Evolutionary conservation across 2,888 invertebrate genomes (phyloP).

Genomic region (Amaurobius ferox): DNA sequence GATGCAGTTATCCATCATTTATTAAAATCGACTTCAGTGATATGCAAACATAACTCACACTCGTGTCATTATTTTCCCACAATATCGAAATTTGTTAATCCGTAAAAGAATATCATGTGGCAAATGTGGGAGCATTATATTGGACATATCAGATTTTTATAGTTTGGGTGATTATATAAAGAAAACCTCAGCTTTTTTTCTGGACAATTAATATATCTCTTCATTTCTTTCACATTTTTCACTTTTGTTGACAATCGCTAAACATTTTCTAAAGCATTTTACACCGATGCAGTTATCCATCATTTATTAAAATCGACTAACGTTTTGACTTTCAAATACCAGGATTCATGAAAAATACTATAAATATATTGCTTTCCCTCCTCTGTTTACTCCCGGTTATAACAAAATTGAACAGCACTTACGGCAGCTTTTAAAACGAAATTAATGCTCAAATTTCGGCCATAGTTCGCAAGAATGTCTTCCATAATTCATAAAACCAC

Average conservation of each 20-base stretch:
- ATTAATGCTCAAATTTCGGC: slow-evolving; percentile 29
- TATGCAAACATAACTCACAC: no score
- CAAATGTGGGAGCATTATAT: no score
- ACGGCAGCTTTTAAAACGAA: slow-evolving; percentile 44
- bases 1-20: background rate
- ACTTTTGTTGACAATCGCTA: no score
- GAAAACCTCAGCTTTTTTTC: no score
- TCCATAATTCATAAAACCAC: slow-evolving; percentile 65
- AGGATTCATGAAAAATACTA: background rate
- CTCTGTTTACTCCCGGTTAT: background rate
- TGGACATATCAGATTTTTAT: no score
- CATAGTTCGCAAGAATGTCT: slow-evolving; percentile 19
- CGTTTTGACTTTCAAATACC: slow-evolving; percentile 15
- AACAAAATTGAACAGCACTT: slow-evolving; percentile 8
- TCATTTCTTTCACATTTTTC: no score
- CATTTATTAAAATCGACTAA: background rate
- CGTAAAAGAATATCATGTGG: no score
- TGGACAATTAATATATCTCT: no score
- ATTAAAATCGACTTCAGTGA: background rate
- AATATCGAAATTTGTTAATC: no score
- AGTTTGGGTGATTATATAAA: no score
- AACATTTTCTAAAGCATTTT: background rate
- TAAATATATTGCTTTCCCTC: background rate
- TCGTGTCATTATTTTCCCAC: no score
- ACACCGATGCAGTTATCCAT: background rate